phyloP scores from a whole-genome alignment of 2,888 invertebrate species.

The Serripes groenlandicus region DNA sequence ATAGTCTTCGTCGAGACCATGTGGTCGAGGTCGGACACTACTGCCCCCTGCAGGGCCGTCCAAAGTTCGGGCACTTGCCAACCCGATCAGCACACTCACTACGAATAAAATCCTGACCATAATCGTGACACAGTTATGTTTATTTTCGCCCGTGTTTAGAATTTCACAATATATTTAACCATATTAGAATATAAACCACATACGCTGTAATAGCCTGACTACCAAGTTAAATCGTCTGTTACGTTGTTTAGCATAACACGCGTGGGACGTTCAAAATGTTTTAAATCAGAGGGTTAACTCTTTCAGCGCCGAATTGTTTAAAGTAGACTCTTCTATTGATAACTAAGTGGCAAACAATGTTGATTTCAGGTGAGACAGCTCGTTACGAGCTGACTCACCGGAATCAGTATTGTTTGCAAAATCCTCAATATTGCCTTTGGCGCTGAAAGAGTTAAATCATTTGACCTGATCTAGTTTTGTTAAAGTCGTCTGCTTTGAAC shows the following conservation, averaged over 20 bases:
- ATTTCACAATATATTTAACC: too few species aligned
- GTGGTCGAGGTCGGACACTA: neutral
- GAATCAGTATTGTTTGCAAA: too few species aligned
- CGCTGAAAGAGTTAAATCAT: too few species aligned
- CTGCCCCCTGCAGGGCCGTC: neutral
- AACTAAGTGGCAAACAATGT: too few species aligned
- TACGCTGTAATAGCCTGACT: neutral
- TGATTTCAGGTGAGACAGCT: too few species aligned
- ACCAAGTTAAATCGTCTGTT: constrained; percentile 26
- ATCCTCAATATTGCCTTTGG: too few species aligned
- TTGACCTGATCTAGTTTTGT: too few species aligned
- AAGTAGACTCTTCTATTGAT: too few species aligned
- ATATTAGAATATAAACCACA: neutral
- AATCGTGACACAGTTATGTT: too few species aligned
- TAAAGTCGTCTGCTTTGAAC: too few species aligned
- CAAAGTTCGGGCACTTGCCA: constrained; percentile 7
- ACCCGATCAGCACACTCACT: neutral
- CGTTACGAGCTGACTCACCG: too few species aligned
- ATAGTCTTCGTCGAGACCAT: constrained; percentile 8
- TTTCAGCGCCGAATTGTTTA: neutral
- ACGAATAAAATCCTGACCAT: neutral
- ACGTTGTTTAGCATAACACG: constrained; percentile 20
- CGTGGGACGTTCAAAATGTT: constrained; percentile 24
- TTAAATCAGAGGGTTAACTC: neutral
- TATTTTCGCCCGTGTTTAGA: too few species aligned